Evolutionary conservation across 2,113 vertebrate species (phyloP), one percentile per base, ranked within the genome.

Genomic region (Lepisosteus osseus): DNA sequence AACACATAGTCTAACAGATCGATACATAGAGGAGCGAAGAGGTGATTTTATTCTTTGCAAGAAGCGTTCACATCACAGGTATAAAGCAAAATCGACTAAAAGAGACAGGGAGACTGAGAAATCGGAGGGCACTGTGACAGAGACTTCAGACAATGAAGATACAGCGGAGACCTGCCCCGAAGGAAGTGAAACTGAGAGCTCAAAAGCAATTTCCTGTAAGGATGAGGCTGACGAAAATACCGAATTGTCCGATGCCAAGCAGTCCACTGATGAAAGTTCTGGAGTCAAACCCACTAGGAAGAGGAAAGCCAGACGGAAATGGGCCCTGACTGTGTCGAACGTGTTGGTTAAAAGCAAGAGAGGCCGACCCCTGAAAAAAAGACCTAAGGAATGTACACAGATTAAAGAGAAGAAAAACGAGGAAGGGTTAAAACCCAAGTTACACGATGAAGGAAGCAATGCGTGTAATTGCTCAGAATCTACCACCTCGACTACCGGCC

Each of bases 31-130:
- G 70, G 93, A 95, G 65, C 95, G 98, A 65, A 92, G 94, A 68
- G 93, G 92, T 84, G 89, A 95, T 76, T 95, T 98, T 70, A 94
- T 99, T 79, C 94, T 96, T 45, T 99, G 93, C 75, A 99, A 95
- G 84, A 95, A 79, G 65, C 76, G 90, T 67, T 76, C 88, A 0
- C 89, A 87, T 54, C 70, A 91, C 13, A 75, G 85, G 69, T 85
- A 85, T 68, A 94, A 91, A 70, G 90, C 86, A 73, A 69, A 76
- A 15, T 76, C 89, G 14, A 78, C 83, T 65, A 88, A 93, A 72
- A 92, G 87, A 17, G 91, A 96, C 0, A 42, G 72, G 5, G 85
- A 91, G 12, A 82, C 80, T 72, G 82, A 79, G 4, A 88, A 87
- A 62, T 91, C 89, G 0, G 89, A 85, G 12, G 89, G 88, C 29